Conservation (phyloP, 1,140 invertebrate species). For the Pseudomyrmex pallidus region DNA sequence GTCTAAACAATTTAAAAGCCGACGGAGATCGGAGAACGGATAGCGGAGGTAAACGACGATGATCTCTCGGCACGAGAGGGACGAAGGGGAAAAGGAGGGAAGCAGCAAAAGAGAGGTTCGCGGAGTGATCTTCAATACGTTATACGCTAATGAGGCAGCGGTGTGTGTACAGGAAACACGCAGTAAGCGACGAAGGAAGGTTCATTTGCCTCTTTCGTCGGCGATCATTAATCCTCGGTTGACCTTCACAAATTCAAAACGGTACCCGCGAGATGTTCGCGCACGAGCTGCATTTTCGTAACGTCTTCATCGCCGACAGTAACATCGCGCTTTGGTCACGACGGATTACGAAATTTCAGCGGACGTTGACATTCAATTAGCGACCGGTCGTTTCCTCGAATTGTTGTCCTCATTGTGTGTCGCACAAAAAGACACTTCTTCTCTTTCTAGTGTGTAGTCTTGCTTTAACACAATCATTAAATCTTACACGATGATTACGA, state of each 20-base stretch:
- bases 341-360: slow-evolving; percentile 25
- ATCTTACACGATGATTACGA: no score
- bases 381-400: not conserved
- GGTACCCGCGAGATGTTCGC: slow-evolving; percentile 37
- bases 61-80: slow-evolving; percentile 29
- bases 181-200: slow-evolving; percentile 24
- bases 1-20: slow-evolving; percentile 61
- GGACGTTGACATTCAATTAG: slow-evolving; percentile 29
- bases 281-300: slow-evolving; percentile 53
- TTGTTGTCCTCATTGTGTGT: not conserved
- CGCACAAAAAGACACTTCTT: slow-evolving; percentile 30
- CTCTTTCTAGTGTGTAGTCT: no score
- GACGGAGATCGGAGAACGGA: slow-evolving; percentile 44
- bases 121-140: slow-evolving; percentile 58
- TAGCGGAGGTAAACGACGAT: slow-evolving; percentile 57
- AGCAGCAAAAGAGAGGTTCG: slow-evolving; percentile 37
- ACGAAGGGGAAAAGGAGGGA: not conserved
- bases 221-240: slow-evolving; percentile 62
- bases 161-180: slow-evolving; percentile 61
- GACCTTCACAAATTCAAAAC: slow-evolving; percentile 65
- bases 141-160: slow-evolving; percentile 61
- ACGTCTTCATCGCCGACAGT: slow-evolving; percentile 52
- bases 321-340: not conserved
- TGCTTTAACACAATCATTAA: no score
- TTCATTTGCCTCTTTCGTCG: slow-evolving; percentile 60